phyloP scores from a whole-genome alignment of 64 coral and sea anemone genomes.

The Exaiptasia diaphana region DNA sequence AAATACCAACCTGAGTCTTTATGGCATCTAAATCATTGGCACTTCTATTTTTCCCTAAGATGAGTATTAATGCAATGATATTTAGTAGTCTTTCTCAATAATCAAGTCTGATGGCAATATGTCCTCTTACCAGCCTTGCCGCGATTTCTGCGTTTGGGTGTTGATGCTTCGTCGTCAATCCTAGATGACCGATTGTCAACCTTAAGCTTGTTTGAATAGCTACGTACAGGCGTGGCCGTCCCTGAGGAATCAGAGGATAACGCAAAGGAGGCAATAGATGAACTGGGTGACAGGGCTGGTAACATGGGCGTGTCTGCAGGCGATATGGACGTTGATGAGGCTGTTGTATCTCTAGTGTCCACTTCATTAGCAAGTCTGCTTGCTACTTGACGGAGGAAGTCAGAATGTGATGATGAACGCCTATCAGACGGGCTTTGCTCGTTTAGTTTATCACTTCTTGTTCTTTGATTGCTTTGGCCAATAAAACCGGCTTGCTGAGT shows the following conservation, averaged over 20 bases:
- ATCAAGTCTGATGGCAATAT: neutral
- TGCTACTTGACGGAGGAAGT: constrained; percentile 85
- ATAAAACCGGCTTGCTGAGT: neutral
- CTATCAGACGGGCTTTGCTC: constrained; percentile 30
- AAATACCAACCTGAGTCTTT: constrained; percentile 48
- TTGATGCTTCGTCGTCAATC: neutral
- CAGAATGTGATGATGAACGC: constrained; percentile 48
- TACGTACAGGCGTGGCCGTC: constrained; percentile 16
- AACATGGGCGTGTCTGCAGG: constrained; percentile 84
- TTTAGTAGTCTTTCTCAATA: neutral
- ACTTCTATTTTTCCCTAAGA: constrained; percentile 6
- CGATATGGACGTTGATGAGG: constrained; percentile 52
- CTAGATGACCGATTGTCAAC: neutral
- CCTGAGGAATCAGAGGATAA: constrained; percentile 77
- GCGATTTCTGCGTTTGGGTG: neutral
- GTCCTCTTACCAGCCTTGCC: neutral
- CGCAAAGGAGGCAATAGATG: constrained; percentile 68
- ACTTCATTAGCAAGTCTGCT: constrained; percentile 58
- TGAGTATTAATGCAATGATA: neutral
- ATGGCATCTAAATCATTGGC: constrained; percentile 42
- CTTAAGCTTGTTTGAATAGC: constrained; percentile 1
- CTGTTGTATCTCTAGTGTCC: constrained; percentile 46
- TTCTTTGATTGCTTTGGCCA: neutral
- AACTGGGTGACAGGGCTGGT: constrained; percentile 72
- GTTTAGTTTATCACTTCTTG: neutral